These are phyloP conservation scores for Pica pica DNA, from an alignment of 2,113 vertebrate species.

Conservation along the genomic window DNA sequence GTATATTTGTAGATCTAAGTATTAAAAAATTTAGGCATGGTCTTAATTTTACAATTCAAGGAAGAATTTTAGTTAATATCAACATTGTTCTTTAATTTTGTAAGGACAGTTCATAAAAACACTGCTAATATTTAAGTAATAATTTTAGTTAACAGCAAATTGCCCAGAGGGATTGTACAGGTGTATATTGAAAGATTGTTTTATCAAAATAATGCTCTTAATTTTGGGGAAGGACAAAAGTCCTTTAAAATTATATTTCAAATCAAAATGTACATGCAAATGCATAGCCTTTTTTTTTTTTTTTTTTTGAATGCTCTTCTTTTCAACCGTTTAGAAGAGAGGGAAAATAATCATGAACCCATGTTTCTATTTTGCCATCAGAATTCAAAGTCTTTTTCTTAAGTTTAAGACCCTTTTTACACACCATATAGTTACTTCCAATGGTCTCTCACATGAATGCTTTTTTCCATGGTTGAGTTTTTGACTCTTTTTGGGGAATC, in stretches of 20 bases:
- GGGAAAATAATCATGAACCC: background rate
- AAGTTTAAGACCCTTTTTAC: background rate
- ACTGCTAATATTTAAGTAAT: background rate
- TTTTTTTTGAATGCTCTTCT: background rate
- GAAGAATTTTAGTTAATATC: background rate
- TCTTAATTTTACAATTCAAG: background rate
- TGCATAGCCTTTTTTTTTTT: background rate
- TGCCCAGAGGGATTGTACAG: background rate
- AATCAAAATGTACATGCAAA: background rate
- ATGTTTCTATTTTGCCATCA: background rate
- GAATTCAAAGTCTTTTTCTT: background rate
- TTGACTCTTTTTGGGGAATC: background rate
- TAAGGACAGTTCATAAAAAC: background rate
- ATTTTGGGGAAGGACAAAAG: background rate
- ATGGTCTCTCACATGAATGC: background rate
- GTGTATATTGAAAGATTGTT: background rate
- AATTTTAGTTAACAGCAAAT: background rate
- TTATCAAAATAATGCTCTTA: background rate
- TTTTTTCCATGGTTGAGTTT: background rate
- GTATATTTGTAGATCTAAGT: background rate
- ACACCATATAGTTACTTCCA: background rate
- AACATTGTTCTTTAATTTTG: background rate
- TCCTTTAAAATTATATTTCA: background rate
- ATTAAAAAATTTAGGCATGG: background rate
- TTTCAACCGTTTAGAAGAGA: background rate